Base-by-base conservation (phyloP, 2,113 vertebrate genomes). In the Prietella phreatophila region DNA sequence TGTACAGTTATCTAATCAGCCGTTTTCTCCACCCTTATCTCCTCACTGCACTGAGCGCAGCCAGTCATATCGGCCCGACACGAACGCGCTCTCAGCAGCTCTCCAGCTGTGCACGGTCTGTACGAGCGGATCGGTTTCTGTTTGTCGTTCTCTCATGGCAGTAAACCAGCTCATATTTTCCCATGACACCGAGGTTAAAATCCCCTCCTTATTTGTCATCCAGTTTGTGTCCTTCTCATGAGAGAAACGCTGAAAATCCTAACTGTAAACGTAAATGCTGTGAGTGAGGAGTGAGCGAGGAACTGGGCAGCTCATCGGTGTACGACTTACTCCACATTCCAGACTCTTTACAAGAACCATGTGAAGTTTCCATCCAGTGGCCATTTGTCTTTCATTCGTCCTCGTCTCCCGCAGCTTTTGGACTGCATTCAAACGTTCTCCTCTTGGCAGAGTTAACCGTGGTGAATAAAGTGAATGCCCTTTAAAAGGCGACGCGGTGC, bases 361-460 rank as follows among this genome's bases (percentile, higher is more conserved):
- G 81, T 71, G 55, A 91, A 88, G 88, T 92, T 94, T 92, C 89
- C 91, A 92, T 91, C 90, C 86, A 89, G 90, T 91, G 75, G 88
- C 89, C 20, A 50, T 91, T 93, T 91, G 91, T 91, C 90, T 91
- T 91, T 86, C 67, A 86, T 91, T 79, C 90, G 55, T 84, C 87
- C 86, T 84, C 61, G 81, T 86, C 75, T 73, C 65, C 55, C 67
- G 83, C 88, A 56, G 78, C 79, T 36, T 87, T 90, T 93, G 93
- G 90, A 91, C 80, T 25, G 33, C 50, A 69, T 85, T 81, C 86
- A 85, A 71, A 85, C 39, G 76, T n/a, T 79, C 60, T 87, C 71
- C 47, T 82, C 42, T 76, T 91, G 90, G 88, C 86, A 76, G 56
- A 82, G 84, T 69, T 53, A 76, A 63, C 84, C 89, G 71, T 73